Percentiles rank a stretch among this genome's conserved stretches.
phyloP scores from a whole-genome alignment of 2,113 vertebrate species.

The Dicentrarchus labrax region DNA sequence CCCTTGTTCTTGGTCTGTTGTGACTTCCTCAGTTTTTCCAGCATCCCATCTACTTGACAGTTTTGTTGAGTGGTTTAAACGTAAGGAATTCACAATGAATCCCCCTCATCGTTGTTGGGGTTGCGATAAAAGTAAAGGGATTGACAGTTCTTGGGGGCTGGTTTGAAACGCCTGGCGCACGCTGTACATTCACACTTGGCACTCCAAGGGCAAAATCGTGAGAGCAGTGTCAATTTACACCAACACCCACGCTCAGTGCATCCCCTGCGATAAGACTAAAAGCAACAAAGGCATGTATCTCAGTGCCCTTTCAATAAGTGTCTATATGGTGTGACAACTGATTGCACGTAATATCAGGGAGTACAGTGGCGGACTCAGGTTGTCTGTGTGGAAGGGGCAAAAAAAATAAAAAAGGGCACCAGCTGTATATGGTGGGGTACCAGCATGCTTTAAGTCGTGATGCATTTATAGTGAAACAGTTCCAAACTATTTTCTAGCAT shows the following conservation, averaged over 20 bases:
- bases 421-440: too few species aligned
- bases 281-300: not conserved
- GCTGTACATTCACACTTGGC: conserved; percentile 8
- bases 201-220: not conserved
- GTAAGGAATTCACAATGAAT: conserved; percentile 57
- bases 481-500: too few species aligned
- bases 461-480: too few species aligned
- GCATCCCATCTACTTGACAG: conserved; percentile 43
- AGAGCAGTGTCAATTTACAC: not conserved
- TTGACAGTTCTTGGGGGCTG: conserved; percentile 28
- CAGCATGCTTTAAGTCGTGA: too few species aligned
- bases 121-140: not conserved
- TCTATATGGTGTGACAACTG: not conserved
- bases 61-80: conserved; percentile 46
- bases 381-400: too few species aligned
- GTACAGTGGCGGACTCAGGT: not conserved
- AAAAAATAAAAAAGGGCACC: too few species aligned
- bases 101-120: conserved; percentile 16
- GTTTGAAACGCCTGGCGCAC: conserved; percentile 28
- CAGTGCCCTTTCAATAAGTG: not conserved
- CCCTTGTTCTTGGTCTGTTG: conserved; percentile 25
- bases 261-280: not conserved
- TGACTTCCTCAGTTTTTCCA: conserved; percentile 60
- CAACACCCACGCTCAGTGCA: not conserved
- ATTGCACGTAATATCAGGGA: not conserved